These are phyloP conservation scores for Cyaniris semiargus DNA, from an alignment of 2,888 invertebrate species.

Conservation along the genomic window DNA sequence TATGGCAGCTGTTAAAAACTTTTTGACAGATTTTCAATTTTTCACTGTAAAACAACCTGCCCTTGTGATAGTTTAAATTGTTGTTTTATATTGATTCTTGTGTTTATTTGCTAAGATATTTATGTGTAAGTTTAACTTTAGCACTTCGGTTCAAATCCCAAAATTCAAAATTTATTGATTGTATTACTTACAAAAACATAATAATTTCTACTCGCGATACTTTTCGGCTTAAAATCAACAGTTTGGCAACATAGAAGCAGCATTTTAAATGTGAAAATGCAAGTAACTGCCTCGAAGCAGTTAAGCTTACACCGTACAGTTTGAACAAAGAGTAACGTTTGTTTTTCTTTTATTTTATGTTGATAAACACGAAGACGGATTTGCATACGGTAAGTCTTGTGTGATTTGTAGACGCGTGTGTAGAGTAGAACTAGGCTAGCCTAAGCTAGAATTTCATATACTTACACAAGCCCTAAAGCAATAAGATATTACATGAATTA, in stretches of 20 bases:
- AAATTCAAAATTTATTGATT: not conserved
- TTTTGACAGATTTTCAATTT: not conserved
- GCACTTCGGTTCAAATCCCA: not conserved
- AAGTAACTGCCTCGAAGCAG: not conserved
- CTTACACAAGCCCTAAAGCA: not conserved
- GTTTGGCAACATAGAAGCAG: not conserved
- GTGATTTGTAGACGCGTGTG: slow-evolving; percentile 11
- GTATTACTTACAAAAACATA: not conserved
- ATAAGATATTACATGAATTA: not conserved
- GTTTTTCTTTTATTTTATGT: slow-evolving; percentile 29
- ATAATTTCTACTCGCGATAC: not conserved
- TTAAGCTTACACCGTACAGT: slow-evolving; percentile 10
- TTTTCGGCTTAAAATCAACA: not conserved
- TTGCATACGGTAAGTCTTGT: slow-evolving; percentile 26
- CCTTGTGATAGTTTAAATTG: not conserved
- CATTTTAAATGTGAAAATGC: not conserved
- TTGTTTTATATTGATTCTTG: too few species aligned
- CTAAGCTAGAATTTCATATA: not conserved
- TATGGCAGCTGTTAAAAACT: not conserved
- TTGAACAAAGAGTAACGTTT: slow-evolving; percentile 23
- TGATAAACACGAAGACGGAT: slow-evolving; percentile 26
- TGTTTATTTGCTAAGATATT: not conserved
- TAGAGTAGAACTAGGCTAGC: slow-evolving; percentile 18
- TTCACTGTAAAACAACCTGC: not conserved
- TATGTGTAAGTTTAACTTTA: slow-evolving; percentile 19